Evolutionary conservation across 2,888 invertebrate species (phyloP).

Genomic region (Xestia c-nigrum): DNA sequence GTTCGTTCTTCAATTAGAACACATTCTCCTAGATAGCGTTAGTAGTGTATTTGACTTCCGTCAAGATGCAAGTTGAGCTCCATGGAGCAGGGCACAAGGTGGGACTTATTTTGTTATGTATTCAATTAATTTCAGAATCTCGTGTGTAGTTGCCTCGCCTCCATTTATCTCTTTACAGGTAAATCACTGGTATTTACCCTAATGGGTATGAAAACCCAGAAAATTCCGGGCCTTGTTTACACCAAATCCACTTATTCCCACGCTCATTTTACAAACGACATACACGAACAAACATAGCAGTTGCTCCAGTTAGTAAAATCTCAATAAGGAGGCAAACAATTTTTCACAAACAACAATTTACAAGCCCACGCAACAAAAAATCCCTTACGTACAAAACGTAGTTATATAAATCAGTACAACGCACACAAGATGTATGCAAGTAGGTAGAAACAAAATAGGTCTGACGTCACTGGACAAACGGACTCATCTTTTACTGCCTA

Average conservation of each 20-base stretch:
- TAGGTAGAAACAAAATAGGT: conserved; percentile 29
- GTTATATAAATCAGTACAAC: conserved; percentile 10
- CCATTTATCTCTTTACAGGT: not conserved
- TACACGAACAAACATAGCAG: not conserved
- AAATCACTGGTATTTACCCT: not conserved
- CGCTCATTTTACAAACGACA: not conserved
- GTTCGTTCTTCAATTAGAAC: not conserved
- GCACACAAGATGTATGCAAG: conserved; percentile 32
- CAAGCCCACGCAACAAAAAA: conserved; percentile 28
- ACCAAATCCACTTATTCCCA: conserved; percentile 6
- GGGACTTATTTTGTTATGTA: not conserved
- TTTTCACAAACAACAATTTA: conserved; percentile 45
- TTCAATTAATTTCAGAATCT: not conserved
- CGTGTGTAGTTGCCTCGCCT: not conserved
- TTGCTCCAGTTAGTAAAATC: conserved; percentile 16
- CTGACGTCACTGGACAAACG: conserved; percentile 66
- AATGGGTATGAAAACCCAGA: not conserved
- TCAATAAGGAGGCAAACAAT: conserved; percentile 15
- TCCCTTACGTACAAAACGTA: conserved; percentile 10
- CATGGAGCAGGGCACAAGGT: not conserved
- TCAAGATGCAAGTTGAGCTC: not conserved
- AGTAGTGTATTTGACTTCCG: not conserved
- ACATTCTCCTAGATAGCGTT: not conserved
- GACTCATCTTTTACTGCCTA: conserved; percentile 75
- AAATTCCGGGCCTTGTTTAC: conserved; percentile 19